phyloP scores from a whole-genome alignment of 2,113 vertebrate genomes.

The Phainopepla nitens region DNA sequence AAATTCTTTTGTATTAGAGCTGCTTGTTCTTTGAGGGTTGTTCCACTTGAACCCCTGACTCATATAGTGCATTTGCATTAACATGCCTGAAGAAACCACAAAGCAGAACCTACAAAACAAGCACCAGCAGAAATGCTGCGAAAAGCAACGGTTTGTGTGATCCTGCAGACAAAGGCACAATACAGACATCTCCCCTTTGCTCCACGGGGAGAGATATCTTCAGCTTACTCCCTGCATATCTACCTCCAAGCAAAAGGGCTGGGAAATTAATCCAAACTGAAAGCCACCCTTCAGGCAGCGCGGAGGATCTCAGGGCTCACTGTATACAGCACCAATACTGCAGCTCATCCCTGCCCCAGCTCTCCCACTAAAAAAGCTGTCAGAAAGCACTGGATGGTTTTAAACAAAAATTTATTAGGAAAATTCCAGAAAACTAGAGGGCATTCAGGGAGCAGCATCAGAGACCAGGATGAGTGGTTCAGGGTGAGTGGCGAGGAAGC shows the following conservation, averaged over 20 bases:
- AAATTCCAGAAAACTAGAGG: neutral
- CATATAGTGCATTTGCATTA: neutral
- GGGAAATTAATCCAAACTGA: neutral
- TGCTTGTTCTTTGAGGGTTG: neutral
- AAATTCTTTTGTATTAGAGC: neutral
- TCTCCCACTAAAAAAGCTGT: neutral
- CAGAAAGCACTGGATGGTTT: neutral
- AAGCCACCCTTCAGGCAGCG: neutral
- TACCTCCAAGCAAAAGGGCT: neutral
- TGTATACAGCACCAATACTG: neutral
- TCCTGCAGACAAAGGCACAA: neutral
- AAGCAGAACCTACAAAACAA: neutral
- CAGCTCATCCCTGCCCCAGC: neutral
- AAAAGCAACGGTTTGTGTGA: neutral
- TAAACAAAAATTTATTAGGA: neutral
- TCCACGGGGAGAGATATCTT: rapidly evolving
- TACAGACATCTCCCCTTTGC: neutral
- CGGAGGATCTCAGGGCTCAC: neutral
- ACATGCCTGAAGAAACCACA: neutral
- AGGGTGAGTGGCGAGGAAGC: neutral
- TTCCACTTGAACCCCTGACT: neutral
- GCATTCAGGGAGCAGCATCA: neutral
- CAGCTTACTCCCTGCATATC: neutral
- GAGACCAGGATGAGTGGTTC: no score
- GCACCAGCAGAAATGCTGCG: neutral